These are phyloP conservation scores for Mola mola DNA, from an alignment of 2,113 vertebrate genomes.

Conservation along the genomic window DNA sequence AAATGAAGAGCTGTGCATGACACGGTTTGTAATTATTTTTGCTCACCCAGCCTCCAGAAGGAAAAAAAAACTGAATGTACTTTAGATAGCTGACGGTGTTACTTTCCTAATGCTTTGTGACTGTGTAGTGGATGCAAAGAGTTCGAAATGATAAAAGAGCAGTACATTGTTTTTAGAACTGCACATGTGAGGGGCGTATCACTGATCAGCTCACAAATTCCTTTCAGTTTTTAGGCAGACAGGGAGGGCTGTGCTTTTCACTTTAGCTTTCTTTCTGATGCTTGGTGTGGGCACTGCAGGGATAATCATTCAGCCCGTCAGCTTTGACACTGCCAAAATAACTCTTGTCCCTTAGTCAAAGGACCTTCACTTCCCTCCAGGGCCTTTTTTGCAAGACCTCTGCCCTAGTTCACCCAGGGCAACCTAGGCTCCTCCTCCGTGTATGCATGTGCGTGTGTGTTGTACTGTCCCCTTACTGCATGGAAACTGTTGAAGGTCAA, in stretches of 20 bases:
- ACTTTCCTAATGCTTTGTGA: conserved; percentile 28
- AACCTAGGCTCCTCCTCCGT: conserved; percentile 78
- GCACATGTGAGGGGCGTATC: conserved; percentile 9
- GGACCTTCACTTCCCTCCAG: conserved; percentile 67
- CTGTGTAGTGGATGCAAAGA: conserved; percentile 20
- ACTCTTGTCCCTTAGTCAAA: conserved; percentile 59
- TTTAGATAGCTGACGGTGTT: conserved; percentile 41
- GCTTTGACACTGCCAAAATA: conserved; percentile 57
- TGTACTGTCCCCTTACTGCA: conserved; percentile 65
- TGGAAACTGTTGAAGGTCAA: conserved; percentile 77
- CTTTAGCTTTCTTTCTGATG: conserved; percentile 17
- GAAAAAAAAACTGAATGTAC: conserved; percentile 41
- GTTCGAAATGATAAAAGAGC: conserved; percentile 39
- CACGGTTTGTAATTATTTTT: conserved; percentile 59
- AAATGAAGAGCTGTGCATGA: conserved; percentile 49
- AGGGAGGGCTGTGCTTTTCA: not conserved
- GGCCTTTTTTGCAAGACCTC: conserved; percentile 74
- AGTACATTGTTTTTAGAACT: conserved; percentile 19
- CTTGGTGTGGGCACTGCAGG: conserved; percentile 9
- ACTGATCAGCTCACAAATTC: conserved; percentile 18
- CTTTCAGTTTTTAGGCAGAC: not conserved
- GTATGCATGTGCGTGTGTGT: conserved; percentile 47
- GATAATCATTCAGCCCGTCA: conserved; percentile 47
- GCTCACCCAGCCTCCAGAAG: conserved; percentile 35
- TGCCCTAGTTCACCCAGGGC: conserved; percentile 79